phyloP scores from a whole-genome alignment of 2,797 vertebrate species.

The Etheostoma perlongum region DNA sequence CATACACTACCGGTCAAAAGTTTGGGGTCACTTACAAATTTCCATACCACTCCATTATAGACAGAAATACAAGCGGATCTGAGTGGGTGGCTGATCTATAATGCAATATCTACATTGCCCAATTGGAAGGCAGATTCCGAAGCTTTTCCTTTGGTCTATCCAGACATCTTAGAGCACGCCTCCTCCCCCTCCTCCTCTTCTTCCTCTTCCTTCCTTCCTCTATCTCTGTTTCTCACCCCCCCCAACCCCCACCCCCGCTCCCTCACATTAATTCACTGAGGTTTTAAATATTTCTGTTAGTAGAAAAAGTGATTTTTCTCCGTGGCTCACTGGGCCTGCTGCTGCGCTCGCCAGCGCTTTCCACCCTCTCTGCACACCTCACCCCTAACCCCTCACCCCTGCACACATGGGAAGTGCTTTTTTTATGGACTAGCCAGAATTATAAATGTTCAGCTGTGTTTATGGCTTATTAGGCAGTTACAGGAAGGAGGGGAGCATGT shows the following conservation, averaged over 20 bases:
- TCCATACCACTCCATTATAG: no score
- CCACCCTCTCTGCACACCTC: conserved; percentile 59
- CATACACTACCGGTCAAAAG: no score
- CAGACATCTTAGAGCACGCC: conserved; percentile 46
- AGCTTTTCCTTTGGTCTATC: conserved; percentile 60
- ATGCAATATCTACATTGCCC: no score
- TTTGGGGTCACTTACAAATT: no score
- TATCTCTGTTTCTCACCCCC: conserved; percentile 26
- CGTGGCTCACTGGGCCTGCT: conserved; percentile 43
- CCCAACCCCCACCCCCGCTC: neutral
- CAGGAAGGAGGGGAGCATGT: conserved; percentile 73
- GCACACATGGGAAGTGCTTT: conserved; percentile 76
- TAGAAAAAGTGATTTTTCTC: conserved; percentile 67
- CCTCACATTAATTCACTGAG: conserved; percentile 71
- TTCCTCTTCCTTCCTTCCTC: neutral
- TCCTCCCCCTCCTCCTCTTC: conserved; percentile 4
- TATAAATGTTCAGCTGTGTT: conserved; percentile 84
- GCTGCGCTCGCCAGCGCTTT: conserved; percentile 57
- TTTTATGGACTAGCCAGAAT: conserved; percentile 82
- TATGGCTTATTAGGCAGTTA: conserved; percentile 83
- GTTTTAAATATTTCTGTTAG: conserved; percentile 80
- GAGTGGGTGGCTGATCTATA: no score
- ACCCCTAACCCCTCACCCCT: conserved; percentile 69
- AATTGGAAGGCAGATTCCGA: conserved; percentile 28
- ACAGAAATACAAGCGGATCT: no score